Conservation (phyloP, 2,888 invertebrate genomes). For the Andrena bucephala region DNA sequence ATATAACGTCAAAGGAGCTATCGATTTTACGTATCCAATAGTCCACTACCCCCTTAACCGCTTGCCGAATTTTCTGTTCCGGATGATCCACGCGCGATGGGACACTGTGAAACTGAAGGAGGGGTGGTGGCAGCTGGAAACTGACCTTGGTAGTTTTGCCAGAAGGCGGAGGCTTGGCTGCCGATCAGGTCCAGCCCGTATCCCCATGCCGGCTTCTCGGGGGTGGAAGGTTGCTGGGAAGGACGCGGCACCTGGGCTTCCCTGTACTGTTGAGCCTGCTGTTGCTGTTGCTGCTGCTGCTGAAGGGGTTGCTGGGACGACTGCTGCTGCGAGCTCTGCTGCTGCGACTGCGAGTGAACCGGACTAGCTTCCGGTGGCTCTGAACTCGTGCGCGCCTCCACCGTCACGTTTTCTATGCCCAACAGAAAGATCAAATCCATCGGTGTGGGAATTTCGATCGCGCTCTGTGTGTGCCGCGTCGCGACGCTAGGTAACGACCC, state of each 20-base stretch:
- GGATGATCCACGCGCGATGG: too few relatives aligned
- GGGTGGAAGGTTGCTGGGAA: slow-evolving; percentile 84
- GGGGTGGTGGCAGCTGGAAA: slow-evolving; percentile 42
- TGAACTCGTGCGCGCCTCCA: slow-evolving; percentile 80
- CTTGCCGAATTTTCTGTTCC: too few relatives aligned
- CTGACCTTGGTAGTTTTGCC: slow-evolving; percentile 97
- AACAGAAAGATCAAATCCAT: background rate
- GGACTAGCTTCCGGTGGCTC: slow-evolving; percentile 83
- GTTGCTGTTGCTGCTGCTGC: slow-evolving; percentile 79
- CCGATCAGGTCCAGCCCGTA: slow-evolving; percentile 93
- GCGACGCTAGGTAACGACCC: slow-evolving; percentile 33
- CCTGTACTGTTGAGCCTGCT: slow-evolving; percentile 84
- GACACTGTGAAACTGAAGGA: too few relatives aligned
- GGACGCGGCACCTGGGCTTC: slow-evolving; percentile 82
- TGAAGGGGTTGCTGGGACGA: slow-evolving; percentile 64
- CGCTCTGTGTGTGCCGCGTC: background rate
- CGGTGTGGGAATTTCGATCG: background rate
- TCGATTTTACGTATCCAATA: too few relatives aligned
- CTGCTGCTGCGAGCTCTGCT: slow-evolving; percentile 77
- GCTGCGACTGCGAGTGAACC: slow-evolving; percentile 80
- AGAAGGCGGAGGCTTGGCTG: slow-evolving; percentile 92
- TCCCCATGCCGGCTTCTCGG: slow-evolving; percentile 88
- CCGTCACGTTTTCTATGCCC: slow-evolving; percentile 80
- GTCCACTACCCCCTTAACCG: too few relatives aligned
- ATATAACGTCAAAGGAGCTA: too few relatives aligned